A percentile compares a stretch with the other conserved stretches of the same genome.
Conservation (phyloP, 2,113 vertebrate genomes). For the Megaceryle maxima region DNA sequence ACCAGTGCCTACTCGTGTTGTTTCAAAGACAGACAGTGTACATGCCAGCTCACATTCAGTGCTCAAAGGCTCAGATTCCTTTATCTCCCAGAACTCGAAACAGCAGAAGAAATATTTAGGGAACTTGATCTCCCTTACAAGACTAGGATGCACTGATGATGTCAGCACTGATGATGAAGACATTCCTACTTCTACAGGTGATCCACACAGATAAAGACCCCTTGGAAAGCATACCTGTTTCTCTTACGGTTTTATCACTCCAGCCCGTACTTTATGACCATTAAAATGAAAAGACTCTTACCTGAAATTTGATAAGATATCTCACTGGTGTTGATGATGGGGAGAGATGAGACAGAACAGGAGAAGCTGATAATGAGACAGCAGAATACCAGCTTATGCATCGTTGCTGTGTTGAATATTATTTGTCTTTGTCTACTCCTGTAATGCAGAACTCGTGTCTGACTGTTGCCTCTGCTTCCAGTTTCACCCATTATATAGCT, state of each 20-base stretch:
- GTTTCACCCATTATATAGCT: constrained; percentile 65
- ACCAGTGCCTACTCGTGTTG: not conserved
- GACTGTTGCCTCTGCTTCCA: constrained; percentile 18
- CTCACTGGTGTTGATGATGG: constrained; percentile 21
- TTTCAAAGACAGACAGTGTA: not conserved
- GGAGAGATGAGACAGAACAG: constrained; percentile 43
- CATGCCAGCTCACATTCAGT: not conserved
- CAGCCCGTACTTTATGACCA: not conserved
- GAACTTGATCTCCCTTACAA: not conserved
- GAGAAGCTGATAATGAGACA: constrained; percentile 60
- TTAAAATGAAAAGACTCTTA: constrained; percentile 39
- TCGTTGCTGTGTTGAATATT: not conserved
- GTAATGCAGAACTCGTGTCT: not conserved
- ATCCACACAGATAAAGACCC: not conserved
- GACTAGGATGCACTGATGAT: not conserved
- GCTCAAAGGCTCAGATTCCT: not conserved
- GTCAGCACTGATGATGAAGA: not conserved
- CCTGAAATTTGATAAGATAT: constrained; percentile 61
- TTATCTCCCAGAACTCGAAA: not conserved
- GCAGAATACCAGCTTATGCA: constrained; percentile 63
- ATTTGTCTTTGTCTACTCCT: not conserved
- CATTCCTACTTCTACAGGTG: not conserved
- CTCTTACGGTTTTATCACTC: not conserved
- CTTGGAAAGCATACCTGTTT: not conserved
- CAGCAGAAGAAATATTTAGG: not conserved